Percentiles rank a stretch among this genome's conserved stretches.
These are phyloP conservation scores for Notothenia rossii DNA, from an alignment of 2,113 vertebrate species.

Conservation along the genomic window DNA sequence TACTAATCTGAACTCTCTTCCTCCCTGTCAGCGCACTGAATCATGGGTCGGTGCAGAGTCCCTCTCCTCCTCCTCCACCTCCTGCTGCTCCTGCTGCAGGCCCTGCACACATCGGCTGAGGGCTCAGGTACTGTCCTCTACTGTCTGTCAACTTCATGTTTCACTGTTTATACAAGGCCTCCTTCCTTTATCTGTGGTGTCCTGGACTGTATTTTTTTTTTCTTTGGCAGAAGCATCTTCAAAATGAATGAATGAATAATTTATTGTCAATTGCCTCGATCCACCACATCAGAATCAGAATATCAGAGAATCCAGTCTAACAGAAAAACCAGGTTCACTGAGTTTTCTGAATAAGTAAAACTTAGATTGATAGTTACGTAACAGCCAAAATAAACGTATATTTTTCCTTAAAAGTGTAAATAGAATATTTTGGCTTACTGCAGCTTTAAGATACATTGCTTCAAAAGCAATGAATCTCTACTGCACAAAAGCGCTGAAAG, in stretches of 20 bases:
- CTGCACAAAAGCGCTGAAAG: no score
- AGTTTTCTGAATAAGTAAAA: background rate
- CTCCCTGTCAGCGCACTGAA: conserved; percentile 77
- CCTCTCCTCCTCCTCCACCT: conserved; percentile 67
- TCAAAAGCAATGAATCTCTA: no score
- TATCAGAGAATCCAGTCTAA: no score
- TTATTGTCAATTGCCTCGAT: no score
- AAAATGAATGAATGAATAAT: background rate
- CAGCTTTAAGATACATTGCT: no score
- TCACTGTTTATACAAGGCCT: background rate
- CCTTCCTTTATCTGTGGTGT: background rate
- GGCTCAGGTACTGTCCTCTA: conserved; percentile 65
- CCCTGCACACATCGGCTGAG: conserved; percentile 75
- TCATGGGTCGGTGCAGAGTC: conserved; percentile 80
- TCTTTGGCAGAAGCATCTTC: background rate
- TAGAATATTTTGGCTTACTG: no score
- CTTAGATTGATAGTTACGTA: background rate
- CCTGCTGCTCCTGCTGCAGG: conserved; percentile 78
- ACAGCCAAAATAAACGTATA: no score
- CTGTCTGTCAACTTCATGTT: background rate
- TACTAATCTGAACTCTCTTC: conserved; percentile 49
- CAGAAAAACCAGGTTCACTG: background rate
- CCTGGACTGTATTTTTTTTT: background rate
- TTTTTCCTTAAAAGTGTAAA: no score
- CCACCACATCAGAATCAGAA: no score